Evolutionary conservation across 2,113 vertebrate genomes (phyloP).

Genomic region (Etheostoma spectabile): DNA sequence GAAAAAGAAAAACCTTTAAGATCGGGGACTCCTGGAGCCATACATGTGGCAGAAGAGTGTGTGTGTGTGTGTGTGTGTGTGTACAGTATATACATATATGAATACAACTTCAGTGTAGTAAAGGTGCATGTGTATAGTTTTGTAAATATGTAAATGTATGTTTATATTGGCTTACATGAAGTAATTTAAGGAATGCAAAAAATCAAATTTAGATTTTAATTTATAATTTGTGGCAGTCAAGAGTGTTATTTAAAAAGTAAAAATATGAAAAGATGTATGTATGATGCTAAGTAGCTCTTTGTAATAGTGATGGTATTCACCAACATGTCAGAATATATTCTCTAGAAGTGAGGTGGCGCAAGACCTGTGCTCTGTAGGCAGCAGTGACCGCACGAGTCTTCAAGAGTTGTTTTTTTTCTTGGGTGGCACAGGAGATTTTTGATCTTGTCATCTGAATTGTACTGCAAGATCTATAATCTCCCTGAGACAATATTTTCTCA

Average conservation of each 20-base stretch:
- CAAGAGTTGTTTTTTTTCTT: conserved; percentile 22
- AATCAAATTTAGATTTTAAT: conserved; percentile 85
- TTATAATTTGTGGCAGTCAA: conserved; percentile 82
- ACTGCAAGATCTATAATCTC: conserved; percentile 73
- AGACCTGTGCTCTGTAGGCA: conserved; percentile 54
- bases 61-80: conserved; percentile 28
- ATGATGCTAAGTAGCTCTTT: conserved; percentile 78
- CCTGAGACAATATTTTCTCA: conserved; percentile 82
- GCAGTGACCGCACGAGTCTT: conserved; percentile 45
- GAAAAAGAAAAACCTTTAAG: neutral
- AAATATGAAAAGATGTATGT: conserved; percentile 79
- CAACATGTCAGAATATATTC: conserved; percentile 67
- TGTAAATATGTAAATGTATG: conserved; percentile 85
- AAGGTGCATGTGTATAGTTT: conserved; percentile 82
- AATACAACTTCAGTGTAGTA: conserved; percentile 75
- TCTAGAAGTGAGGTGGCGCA: conserved; percentile 61
- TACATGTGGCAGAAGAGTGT: conserved; percentile 58
- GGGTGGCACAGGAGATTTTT: conserved; percentile 62
- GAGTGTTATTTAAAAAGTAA: conserved; percentile 83
- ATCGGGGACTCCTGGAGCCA: conserved; percentile 61
- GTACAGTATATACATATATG: conserved; percentile 69
- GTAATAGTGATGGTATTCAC: conserved; percentile 75
- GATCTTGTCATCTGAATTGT: conserved; percentile 75
- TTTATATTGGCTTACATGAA: conserved; percentile 84
- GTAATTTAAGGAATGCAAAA: conserved; percentile 85